These are phyloP conservation scores for Theocolax elegans DNA, from an alignment of 1,140 invertebrate genomes.

Conservation along the genomic window DNA sequence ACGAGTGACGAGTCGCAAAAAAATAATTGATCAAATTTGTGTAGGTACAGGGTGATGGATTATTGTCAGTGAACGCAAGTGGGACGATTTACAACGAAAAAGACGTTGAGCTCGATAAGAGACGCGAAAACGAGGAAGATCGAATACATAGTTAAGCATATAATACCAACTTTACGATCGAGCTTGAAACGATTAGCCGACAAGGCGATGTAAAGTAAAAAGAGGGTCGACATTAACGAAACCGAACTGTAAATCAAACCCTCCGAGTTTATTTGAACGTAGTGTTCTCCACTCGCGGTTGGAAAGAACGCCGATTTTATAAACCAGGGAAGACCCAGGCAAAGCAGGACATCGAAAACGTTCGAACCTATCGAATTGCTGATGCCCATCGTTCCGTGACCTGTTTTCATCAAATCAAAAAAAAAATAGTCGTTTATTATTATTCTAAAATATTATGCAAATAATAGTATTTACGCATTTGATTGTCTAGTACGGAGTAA, in stretches of 20 bases:
- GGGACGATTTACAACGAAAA: constrained; percentile 85
- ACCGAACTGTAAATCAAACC: constrained; percentile 86
- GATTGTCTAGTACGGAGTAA: too few relatives aligned
- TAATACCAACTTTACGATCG: constrained; percentile 79
- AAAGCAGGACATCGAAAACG: constrained; percentile 87
- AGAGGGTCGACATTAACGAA: constrained; percentile 80
- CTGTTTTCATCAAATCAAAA: constrained; percentile 68
- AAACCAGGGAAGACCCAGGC: constrained; percentile 88
- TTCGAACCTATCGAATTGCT: constrained; percentile 90
- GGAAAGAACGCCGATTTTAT: constrained; percentile 83
- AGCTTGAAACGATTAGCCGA: constrained; percentile 81
- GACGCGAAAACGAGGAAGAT: constrained; percentile 82
- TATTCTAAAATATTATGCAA: too few relatives aligned
- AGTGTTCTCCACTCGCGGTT: constrained; percentile 73
- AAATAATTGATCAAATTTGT: too few relatives aligned
- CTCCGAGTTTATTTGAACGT: constrained; percentile 82
- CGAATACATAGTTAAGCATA: constrained; percentile 81
- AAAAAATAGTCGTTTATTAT: too few relatives aligned
- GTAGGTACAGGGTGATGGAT: too few relatives aligned
- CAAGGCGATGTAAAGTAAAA: constrained; percentile 80
- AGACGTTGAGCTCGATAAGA: constrained; percentile 87
- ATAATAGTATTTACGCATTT: too few relatives aligned
- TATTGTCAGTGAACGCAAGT: constrained; percentile 70
- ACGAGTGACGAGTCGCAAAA: too few relatives aligned
- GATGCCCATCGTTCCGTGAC: constrained; percentile 87